These are phyloP conservation scores for Deroptyus accipitrinus DNA, from an alignment of 2,113 vertebrate genomes.

Conservation along the genomic window DNA sequence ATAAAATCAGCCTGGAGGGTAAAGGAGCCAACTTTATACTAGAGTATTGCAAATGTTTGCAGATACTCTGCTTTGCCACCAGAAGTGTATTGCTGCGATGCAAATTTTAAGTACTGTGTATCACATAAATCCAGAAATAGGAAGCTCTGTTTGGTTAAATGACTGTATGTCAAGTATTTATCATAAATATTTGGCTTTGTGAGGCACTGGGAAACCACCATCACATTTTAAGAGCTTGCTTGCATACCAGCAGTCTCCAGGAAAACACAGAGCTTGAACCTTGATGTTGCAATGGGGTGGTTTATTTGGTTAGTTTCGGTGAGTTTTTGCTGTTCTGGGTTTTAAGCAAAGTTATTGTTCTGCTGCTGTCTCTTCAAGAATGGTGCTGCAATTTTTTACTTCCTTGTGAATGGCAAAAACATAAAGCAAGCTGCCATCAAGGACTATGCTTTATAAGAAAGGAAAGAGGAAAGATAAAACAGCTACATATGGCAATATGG, in stretches of 20 bases:
- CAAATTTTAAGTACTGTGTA: neutral
- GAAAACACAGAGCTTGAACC: neutral
- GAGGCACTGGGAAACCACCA: neutral
- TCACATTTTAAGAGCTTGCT: neutral
- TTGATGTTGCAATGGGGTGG: neutral
- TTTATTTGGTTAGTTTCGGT: neutral
- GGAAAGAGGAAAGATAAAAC: constrained; percentile 24
- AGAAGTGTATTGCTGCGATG: neutral
- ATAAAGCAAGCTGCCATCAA: constrained; percentile 44
- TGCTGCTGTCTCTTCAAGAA: constrained; percentile 12
- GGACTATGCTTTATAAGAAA: constrained; percentile 28
- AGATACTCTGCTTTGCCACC: neutral
- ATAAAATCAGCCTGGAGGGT: neutral
- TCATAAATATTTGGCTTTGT: neutral
- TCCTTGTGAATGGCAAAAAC: constrained; percentile 35
- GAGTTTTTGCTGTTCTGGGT: constrained; percentile 2
- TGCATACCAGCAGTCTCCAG: neutral
- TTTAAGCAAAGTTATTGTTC: constrained; percentile 9
- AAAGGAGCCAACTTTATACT: neutral
- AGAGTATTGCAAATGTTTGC: neutral
- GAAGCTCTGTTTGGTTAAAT: neutral
- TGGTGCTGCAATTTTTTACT: constrained; percentile 9
- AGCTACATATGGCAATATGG: constrained; percentile 58
- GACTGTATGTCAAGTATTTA: neutral
- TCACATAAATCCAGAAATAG: neutral